Evolutionary conservation across 2,113 vertebrate genomes (phyloP).

Genomic region (Lethenteron camtschaticum): DNA sequence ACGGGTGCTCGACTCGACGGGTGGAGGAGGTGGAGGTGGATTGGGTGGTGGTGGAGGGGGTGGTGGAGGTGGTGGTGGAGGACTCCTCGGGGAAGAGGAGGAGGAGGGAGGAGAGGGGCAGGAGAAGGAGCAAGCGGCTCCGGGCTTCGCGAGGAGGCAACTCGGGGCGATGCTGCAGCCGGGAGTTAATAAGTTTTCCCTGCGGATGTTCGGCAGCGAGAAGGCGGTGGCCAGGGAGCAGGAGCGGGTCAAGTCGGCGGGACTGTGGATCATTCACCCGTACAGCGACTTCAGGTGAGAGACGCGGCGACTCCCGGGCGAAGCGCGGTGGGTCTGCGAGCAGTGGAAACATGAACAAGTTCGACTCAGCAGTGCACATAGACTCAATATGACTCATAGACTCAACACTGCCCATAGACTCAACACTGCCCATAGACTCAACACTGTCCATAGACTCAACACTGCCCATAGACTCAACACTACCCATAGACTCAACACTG

Average conservation of each 20-base stretch:
- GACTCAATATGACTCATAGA: too few species aligned
- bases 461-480: too few species aligned
- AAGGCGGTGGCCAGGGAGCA: slow-evolving; percentile 2
- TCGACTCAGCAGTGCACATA: too few species aligned
- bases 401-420: too few species aligned
- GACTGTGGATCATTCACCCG: not conserved
- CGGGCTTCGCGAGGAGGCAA: not conserved
- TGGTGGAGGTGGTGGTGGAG: not conserved
- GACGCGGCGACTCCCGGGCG: not conserved
- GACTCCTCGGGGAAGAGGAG: not conserved
- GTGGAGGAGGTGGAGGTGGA: not conserved
- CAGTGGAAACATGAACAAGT: too few species aligned
- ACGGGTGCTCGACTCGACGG: not conserved
- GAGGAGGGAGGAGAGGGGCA: not conserved
- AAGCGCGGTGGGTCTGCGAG: too few species aligned
- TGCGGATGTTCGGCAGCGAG: slow-evolving; percentile 2
- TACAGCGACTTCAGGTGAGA: slow-evolving; percentile 5
- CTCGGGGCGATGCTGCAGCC: not conserved
- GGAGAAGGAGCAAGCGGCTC: not conserved
- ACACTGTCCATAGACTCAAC: too few species aligned
- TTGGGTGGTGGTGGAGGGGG: not conserved
- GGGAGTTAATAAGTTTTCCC: not conserved
- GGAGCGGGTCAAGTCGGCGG: not conserved
- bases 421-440: too few species aligned
- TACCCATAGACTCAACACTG: too few species aligned